These are phyloP conservation scores for Xestobium rufovillosum DNA, from an alignment of 2,888 invertebrate species.

Conservation along the genomic window DNA sequence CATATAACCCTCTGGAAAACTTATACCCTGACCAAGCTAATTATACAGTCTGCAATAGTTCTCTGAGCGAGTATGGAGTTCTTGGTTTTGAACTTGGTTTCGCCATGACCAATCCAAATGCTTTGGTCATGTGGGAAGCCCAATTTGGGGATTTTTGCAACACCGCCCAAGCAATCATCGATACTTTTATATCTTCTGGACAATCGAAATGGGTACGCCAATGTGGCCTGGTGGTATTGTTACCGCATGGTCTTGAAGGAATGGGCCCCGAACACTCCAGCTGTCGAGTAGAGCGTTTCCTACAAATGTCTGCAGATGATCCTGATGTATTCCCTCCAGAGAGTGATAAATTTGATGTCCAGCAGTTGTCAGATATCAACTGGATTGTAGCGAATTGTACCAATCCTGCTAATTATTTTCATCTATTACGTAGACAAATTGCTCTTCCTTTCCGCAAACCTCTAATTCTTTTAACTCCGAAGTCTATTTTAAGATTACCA, in stretches of 20 bases:
- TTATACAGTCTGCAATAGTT: conserved; percentile 75
- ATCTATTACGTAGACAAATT: conserved; percentile 90
- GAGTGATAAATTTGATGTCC: conserved; percentile 70
- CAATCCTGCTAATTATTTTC: conserved; percentile 93
- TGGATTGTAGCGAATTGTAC: conserved; percentile 95
- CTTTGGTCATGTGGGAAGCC: conserved; percentile 74
- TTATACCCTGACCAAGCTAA: conserved; percentile 65
- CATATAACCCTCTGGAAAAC: conserved; percentile 54
- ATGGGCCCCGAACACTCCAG: conserved; percentile 91
- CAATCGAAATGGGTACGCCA: conserved; percentile 80
- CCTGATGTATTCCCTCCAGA: conserved; percentile 88
- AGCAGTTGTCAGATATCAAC: conserved; percentile 94
- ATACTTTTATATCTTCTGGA: conserved; percentile 57
- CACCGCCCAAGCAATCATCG: conserved; percentile 58
- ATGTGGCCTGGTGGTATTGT: conserved; percentile 66
- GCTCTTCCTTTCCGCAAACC: conserved; percentile 96
- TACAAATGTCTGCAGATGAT: conserved; percentile 94
- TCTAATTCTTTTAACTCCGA: conserved; percentile 91
- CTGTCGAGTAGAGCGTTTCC: conserved; percentile 78
- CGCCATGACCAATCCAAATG: conserved; percentile 66
- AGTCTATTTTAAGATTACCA: conserved; percentile 89
- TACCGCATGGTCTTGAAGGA: conserved; percentile 81
- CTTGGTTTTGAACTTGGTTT: conserved; percentile 76
- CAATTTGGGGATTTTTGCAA: conserved; percentile 85
- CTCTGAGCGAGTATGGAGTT: conserved; percentile 50